phyloP scores from a whole-genome alignment of 2,888 invertebrate genomes.

The Patella caerulea region DNA sequence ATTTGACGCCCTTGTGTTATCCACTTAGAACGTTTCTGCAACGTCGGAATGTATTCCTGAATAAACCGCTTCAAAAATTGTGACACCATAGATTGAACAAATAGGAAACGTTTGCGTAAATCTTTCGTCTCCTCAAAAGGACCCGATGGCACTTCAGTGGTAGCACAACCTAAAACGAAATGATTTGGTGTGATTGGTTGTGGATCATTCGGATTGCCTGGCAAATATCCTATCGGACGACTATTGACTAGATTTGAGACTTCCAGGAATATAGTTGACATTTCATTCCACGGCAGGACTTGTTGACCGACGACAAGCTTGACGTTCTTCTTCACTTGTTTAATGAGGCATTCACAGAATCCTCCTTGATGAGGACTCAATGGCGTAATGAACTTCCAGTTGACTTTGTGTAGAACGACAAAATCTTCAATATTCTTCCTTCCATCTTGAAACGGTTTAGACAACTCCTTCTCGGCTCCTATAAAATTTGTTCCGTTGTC shows the following conservation, averaged over 20 bases:
- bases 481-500: slow-evolving; percentile 20
- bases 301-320: slow-evolving; percentile 18
- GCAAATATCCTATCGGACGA: slow-evolving; percentile 19
- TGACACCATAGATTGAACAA: slow-evolving; percentile 20
- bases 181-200: slow-evolving; percentile 29
- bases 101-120: slow-evolving; percentile 15
- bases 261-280: slow-evolving; percentile 24
- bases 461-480: slow-evolving; percentile 17
- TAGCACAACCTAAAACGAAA: slow-evolving; percentile 24
- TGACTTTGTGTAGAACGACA: slow-evolving; percentile 13
- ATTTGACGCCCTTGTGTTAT: slow-evolving; percentile 15
- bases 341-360: slow-evolving; percentile 24
- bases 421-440: slow-evolving; percentile 17
- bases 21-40: slow-evolving; percentile 21
- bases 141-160: slow-evolving; percentile 19
- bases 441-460: slow-evolving; percentile 14
- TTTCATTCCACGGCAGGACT: slow-evolving; percentile 21
- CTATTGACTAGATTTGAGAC: slow-evolving; percentile 21
- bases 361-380: slow-evolving; percentile 24
- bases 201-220: slow-evolving; percentile 19
- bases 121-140: slow-evolving; percentile 22
- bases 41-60: slow-evolving; percentile 22
- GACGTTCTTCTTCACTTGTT: slow-evolving; percentile 19
- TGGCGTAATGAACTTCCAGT: slow-evolving; percentile 22
- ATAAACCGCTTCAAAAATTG: slow-evolving; percentile 28